Conservation (phyloP, 35 echinoderm and acorn worm genomes). For the Lytechinus pictus region DNA sequence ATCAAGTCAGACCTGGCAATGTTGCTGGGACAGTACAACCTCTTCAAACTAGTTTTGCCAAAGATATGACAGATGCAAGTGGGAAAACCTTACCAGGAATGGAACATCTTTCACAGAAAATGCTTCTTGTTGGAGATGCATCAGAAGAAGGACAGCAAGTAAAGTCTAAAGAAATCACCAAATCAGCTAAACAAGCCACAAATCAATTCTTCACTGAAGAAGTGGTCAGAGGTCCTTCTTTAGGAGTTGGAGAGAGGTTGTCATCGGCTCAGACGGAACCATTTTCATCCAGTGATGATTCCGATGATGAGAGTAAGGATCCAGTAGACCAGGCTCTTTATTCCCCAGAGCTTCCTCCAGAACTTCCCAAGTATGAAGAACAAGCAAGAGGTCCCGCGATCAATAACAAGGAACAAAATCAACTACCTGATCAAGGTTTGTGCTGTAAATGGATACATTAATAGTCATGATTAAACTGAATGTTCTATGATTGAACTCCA, state of each 20-base stretch:
- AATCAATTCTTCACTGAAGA: not conserved
- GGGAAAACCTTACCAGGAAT: not conserved
- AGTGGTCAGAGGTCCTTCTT: not conserved
- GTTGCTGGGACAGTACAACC: not conserved
- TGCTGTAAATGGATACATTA: not conserved
- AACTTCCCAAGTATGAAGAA: slow-evolving; percentile 42
- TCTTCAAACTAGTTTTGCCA: not conserved
- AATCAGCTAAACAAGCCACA: not conserved
- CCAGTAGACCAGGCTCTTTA: not conserved
- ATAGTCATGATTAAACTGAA: too few relatives aligned
- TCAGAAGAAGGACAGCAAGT: not conserved
- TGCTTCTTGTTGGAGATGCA: not conserved
- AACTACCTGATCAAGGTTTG: not conserved
- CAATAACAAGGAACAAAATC: not conserved
- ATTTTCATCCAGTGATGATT: slow-evolving; percentile 60
- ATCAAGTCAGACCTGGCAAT: not conserved
- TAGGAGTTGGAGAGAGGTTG: not conserved
- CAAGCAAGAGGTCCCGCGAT: not conserved
- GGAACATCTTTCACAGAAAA: not conserved
- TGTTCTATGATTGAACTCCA: too few relatives aligned
- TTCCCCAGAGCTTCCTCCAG: slow-evolving; percentile 27
- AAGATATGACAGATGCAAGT: not conserved
- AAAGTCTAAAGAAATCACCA: not conserved
- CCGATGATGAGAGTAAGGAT: slow-evolving; percentile 17
- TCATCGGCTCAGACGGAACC: slow-evolving; percentile 60